Conservation (phyloP, 2,888 invertebrate species). For the Drosophila robusta region DNA sequence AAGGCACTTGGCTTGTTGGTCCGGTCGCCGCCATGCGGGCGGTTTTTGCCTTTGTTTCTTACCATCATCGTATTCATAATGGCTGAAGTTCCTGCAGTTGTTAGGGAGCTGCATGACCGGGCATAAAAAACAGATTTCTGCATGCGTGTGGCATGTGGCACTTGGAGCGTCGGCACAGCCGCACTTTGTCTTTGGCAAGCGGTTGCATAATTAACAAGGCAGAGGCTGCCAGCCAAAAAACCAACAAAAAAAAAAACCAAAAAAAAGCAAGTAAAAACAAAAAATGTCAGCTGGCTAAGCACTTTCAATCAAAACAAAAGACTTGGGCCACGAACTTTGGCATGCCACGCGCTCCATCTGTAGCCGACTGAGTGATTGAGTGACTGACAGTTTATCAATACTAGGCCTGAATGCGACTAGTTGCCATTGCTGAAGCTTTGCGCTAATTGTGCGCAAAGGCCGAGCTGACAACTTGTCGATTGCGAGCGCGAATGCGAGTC, state of each 20-base stretch:
- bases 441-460: slow-evolving; percentile 43
- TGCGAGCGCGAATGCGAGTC: slow-evolving; percentile 12
- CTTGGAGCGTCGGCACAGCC: slow-evolving; percentile 8
- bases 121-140: slow-evolving; percentile 21
- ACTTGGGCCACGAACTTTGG: slow-evolving; percentile 53
- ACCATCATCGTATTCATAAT: neutral
- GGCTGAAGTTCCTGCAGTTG: slow-evolving; percentile 9
- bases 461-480: slow-evolving; percentile 25
- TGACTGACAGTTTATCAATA: slow-evolving; percentile 54
- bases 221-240: slow-evolving; percentile 4
- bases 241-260: neutral
- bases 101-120: slow-evolving; percentile 13
- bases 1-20: slow-evolving; percentile 2
- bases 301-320: slow-evolving; percentile 51
- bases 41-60: slow-evolving; percentile 2
- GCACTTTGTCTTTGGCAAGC: slow-evolving; percentile 13
- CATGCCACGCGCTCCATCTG: slow-evolving; percentile 37
- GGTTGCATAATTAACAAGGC: slow-evolving; percentile 47
- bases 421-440: slow-evolving; percentile 22
- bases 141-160: slow-evolving; percentile 46
- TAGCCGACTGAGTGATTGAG: slow-evolving; percentile 25
- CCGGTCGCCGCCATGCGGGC: slow-evolving; percentile 22
- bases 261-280: neutral
- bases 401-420: slow-evolving; percentile 16
- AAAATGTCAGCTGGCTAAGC: slow-evolving; percentile 18